phyloP scores from a whole-genome alignment of 2,113 vertebrate genomes.

The Thamnophis sirtalis region DNA sequence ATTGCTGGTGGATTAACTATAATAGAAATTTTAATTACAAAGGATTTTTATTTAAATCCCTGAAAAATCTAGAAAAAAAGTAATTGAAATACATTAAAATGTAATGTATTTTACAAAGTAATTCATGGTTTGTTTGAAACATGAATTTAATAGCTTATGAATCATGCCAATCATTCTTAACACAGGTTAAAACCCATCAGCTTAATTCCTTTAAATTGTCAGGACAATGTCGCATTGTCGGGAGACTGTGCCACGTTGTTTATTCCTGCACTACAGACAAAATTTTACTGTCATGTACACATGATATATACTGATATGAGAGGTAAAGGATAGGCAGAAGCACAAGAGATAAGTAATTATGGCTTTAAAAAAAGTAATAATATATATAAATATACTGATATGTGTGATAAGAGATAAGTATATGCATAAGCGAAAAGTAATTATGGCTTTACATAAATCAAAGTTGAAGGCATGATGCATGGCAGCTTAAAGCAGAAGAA shows the following conservation, averaged over 20 bases:
- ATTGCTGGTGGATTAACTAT: background rate
- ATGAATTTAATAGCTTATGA: slow-evolving; percentile 15
- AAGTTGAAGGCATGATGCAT: background rate
- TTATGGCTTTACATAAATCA: background rate
- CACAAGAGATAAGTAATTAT: background rate
- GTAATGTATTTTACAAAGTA: slow-evolving; percentile 26
- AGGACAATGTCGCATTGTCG: background rate
- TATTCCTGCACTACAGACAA: background rate
- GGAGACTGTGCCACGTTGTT: background rate
- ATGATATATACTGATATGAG: background rate
- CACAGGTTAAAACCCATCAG: slow-evolving; percentile 10
- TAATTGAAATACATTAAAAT: slow-evolving; percentile 17
- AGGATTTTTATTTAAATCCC: slow-evolving; percentile 1
- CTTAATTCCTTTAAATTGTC: slow-evolving; percentile 3
- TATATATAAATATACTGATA: background rate
- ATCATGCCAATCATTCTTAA: slow-evolving; percentile 1
- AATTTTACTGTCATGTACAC: background rate
- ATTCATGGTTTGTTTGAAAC: slow-evolving; percentile 17
- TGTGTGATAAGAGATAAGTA: background rate
- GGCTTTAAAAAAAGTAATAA: background rate
- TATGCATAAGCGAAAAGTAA: background rate
- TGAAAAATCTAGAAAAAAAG: slow-evolving; percentile 12
- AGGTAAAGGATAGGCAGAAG: background rate
- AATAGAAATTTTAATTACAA: slow-evolving; percentile 20
- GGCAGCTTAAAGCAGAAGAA: background rate